A percentile compares a stretch with the other conserved stretches of the same genome.
These are phyloP conservation scores for Danio aesculapii DNA, from an alignment of 2,797 vertebrate genomes.

Conservation along the genomic window DNA sequence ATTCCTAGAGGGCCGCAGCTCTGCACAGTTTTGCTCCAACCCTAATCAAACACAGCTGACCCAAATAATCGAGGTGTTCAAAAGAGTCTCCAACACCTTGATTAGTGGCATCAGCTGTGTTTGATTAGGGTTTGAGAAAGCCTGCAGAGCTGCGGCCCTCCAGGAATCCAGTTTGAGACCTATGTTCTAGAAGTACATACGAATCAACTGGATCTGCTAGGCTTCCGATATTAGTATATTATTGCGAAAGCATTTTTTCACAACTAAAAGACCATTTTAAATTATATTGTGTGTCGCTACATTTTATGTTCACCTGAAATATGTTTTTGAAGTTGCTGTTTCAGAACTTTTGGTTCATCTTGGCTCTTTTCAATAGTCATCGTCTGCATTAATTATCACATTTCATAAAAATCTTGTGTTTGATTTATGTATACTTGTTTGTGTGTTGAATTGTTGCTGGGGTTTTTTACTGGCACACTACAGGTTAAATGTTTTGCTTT, in stretches of 20 bases:
- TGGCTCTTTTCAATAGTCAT: background rate
- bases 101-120: too few species aligned
- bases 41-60: too few species aligned
- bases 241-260: background rate
- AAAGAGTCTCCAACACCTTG: too few species aligned
- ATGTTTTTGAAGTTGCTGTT: background rate
- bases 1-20: too few species aligned
- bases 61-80: too few species aligned
- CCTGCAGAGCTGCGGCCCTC: too few species aligned
- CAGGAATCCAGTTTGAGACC: too few species aligned
- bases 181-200: background rate
- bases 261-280: background rate
- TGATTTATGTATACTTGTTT: background rate
- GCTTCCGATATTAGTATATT: background rate
- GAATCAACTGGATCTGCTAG: background rate
- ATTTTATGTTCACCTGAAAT: background rate
- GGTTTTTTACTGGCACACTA: background rate
- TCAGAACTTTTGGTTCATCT: background rate
- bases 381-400: background rate
- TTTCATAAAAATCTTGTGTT: background rate
- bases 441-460: background rate
- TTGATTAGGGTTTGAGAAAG: too few species aligned
- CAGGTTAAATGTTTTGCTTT: background rate
- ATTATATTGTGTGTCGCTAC: background rate
- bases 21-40: too few species aligned